phyloP scores from a whole-genome alignment of 2,888 invertebrate genomes.

The Hypolimnas misippus region DNA sequence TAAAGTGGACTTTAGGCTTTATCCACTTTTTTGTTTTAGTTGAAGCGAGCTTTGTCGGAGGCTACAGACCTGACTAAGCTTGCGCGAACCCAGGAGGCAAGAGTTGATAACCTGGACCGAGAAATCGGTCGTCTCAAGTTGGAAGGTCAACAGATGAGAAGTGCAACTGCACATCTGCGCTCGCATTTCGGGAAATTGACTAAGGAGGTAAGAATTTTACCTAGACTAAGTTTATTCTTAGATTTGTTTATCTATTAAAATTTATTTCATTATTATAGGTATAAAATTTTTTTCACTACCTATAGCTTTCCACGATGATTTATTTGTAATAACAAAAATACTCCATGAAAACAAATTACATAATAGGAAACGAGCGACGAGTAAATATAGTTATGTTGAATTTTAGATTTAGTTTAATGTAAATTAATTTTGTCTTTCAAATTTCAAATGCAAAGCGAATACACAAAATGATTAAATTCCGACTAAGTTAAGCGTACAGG shows the following conservation, averaged over 20 bases:
- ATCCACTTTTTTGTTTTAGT: no score
- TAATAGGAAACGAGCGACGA: no score
- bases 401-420: no score
- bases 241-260: no score
- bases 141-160: conserved; percentile 63
- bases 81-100: conserved; percentile 64
- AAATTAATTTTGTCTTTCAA: not conserved
- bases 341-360: no score
- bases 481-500: not conserved
- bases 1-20: no score
- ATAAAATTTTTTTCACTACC: no score
- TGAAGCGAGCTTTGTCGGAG: conserved; percentile 67
- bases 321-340: no score
- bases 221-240: no score
- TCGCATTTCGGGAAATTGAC: conserved; percentile 70
- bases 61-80: conserved; percentile 60
- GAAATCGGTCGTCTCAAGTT: conserved; percentile 65
- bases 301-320: no score
- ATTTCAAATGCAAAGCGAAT: not conserved
- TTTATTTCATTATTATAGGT: no score
- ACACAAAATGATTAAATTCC: not conserved
- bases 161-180: conserved; percentile 63
- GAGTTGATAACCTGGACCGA: conserved; percentile 67
- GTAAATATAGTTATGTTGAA: no score
- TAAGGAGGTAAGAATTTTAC: conserved; percentile 82